These are phyloP conservation scores for Cichladusa arquata DNA, from an alignment of 2,113 vertebrate genomes.

Conservation along the genomic window DNA sequence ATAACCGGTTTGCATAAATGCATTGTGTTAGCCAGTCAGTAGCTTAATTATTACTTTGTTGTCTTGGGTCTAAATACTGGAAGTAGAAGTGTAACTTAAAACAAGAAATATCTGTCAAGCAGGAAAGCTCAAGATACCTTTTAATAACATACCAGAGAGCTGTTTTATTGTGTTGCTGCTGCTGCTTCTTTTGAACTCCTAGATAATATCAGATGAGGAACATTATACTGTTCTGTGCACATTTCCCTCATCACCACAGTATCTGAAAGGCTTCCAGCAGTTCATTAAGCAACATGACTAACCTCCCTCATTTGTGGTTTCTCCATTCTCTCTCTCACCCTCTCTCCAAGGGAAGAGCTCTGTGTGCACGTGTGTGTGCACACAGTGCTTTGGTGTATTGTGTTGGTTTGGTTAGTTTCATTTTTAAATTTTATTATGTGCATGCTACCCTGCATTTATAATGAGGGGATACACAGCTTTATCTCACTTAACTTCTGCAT, in stretches of 20 bases:
- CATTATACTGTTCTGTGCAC: slow-evolving; percentile 20
- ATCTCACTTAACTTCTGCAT: background rate
- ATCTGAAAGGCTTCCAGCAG: slow-evolving; percentile 59
- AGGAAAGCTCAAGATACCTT: slow-evolving; percentile 29
- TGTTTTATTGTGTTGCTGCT: slow-evolving; percentile 26
- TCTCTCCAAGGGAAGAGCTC: background rate
- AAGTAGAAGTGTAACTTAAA: slow-evolving; percentile 36
- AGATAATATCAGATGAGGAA: slow-evolving; percentile 56
- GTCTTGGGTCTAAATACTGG: slow-evolving; percentile 33
- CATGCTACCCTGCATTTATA: background rate
- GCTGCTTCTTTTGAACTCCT: slow-evolving; percentile 46
- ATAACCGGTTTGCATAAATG: background rate
- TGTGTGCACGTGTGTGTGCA: background rate
- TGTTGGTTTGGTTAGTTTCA: background rate
- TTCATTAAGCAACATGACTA: slow-evolving; percentile 63
- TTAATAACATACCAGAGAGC: slow-evolving; percentile 33
- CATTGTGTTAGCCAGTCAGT: background rate
- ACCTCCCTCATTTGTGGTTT: slow-evolving; percentile 48
- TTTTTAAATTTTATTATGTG: background rate
- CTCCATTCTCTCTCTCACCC: slow-evolving; percentile 3
- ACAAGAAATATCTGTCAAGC: slow-evolving; percentile 63
- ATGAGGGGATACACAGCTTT: background rate
- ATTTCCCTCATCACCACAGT: slow-evolving; percentile 38
- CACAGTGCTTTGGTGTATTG: background rate
- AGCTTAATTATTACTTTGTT: background rate